A percentile compares a stretch with the other conserved stretches of the same genome.
Evolutionary conservation across 2,888 invertebrate genomes (phyloP).

Genomic region (Galeruca laticollis): DNA sequence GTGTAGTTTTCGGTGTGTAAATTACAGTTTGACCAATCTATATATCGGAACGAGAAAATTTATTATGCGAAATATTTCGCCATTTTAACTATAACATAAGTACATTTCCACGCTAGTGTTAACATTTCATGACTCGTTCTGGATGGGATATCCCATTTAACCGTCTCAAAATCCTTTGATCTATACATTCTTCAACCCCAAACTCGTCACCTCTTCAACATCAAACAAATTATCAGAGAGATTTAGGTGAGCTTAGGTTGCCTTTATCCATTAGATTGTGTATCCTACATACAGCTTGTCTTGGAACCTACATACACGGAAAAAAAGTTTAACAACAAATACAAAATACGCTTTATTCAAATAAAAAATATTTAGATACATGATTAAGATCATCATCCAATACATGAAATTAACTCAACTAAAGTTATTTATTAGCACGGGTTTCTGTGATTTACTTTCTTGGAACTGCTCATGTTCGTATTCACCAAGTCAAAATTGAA

Average conservation of each 20-base stretch:
- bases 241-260: conserved; percentile 31
- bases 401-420: too few species aligned
- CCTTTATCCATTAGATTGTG: conserved; percentile 23
- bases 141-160: conserved; percentile 32
- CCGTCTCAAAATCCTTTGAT: conserved; percentile 37
- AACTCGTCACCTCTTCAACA: conserved; percentile 35
- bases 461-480: too few species aligned
- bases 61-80: conserved; percentile 20
- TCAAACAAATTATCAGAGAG: conserved; percentile 37
- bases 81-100: conserved; percentile 24
- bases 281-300: conserved; percentile 14
- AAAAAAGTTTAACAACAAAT: not conserved
- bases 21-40: not conserved
- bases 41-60: conserved; percentile 8
- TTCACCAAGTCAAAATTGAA: too few species aligned
- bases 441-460: too few species aligned
- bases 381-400: too few species aligned
- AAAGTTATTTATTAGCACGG: too few species aligned
- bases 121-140: conserved; percentile 34
- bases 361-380: too few species aligned
- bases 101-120: conserved; percentile 30
- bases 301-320: conserved; percentile 1
- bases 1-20: not conserved
- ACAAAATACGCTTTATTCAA: too few species aligned
- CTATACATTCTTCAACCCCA: conserved; percentile 34